phyloP scores from a whole-genome alignment of 2,888 invertebrate species.

The Conops quadrifasciatus region DNA sequence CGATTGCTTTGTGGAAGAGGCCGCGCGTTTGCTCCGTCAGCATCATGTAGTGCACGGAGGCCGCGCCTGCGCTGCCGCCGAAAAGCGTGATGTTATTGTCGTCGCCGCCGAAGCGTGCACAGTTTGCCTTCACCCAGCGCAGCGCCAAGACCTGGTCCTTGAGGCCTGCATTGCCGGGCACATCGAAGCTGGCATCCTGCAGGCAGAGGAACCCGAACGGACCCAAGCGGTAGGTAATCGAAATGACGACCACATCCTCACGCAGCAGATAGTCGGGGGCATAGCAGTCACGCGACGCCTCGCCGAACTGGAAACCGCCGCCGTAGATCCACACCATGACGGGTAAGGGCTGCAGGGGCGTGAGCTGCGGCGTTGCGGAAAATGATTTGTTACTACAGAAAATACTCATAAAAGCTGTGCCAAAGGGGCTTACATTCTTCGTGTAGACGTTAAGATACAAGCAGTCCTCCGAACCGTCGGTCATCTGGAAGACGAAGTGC shows the following conservation, averaged over 20 bases:
- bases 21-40: constrained; percentile 66
- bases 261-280: constrained; percentile 67
- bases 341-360: constrained; percentile 56
- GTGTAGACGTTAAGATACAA: constrained; percentile 67
- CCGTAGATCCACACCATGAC: constrained; percentile 68
- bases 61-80: constrained; percentile 68
- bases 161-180: constrained; percentile 68
- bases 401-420: background rate
- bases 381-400: background rate
- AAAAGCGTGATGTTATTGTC: constrained; percentile 67
- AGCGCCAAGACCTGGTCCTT: constrained; percentile 68
- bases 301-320: constrained; percentile 67
- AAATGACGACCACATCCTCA: constrained; percentile 66
- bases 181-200: constrained; percentile 64
- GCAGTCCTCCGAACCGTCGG: constrained; percentile 68
- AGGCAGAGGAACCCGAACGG: constrained; percentile 65
- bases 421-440: constrained; percentile 52
- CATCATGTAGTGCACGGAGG: constrained; percentile 66
- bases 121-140: constrained; percentile 67
- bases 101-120: constrained; percentile 67
- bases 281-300: constrained; percentile 62
- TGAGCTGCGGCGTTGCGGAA: constrained; percentile 49
- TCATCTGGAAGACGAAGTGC: constrained; percentile 59
- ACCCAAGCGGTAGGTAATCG: constrained; percentile 64
- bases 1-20: constrained; percentile 61